phyloP scores from a whole-genome alignment of 2,113 vertebrate genomes.

The Macheiramphus alcinus region DNA sequence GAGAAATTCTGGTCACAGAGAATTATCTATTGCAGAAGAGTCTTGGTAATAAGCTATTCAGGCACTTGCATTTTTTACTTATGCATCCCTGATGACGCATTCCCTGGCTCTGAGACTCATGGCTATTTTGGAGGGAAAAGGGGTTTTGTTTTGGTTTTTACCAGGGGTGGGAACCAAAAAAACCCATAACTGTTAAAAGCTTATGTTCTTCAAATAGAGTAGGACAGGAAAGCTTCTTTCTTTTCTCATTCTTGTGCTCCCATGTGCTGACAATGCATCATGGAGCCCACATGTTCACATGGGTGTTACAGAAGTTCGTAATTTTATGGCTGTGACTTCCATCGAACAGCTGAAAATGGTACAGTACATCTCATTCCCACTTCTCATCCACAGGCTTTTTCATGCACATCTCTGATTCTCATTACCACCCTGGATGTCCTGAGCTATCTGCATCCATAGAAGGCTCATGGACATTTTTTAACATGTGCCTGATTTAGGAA shows the following conservation, averaged over 20 bases:
- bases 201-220: not conserved
- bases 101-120: not conserved
- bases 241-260: not conserved
- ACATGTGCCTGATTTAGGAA: not conserved
- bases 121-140: not conserved
- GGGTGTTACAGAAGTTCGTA: not conserved
- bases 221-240: not conserved
- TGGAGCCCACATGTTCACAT: not conserved
- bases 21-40: not conserved
- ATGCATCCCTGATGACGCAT: not conserved
- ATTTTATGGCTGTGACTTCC: not conserved
- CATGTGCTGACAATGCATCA: not conserved
- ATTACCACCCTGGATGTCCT: not conserved
- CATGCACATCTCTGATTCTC: not conserved
- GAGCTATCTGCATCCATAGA: not conserved
- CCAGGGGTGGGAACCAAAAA: accelerated
- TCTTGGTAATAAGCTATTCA: not conserved
- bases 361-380: not conserved
- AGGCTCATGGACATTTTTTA: not conserved
- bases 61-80: not conserved
- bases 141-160: accelerated
- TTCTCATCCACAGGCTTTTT: not conserved
- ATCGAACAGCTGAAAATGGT: not conserved
- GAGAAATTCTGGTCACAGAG: not conserved
- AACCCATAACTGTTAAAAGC: not conserved